Percentiles rank a stretch among this genome's conserved stretches.
phyloP scores from a whole-genome alignment of 2,888 invertebrate species.

The Nudaria mundana region DNA sequence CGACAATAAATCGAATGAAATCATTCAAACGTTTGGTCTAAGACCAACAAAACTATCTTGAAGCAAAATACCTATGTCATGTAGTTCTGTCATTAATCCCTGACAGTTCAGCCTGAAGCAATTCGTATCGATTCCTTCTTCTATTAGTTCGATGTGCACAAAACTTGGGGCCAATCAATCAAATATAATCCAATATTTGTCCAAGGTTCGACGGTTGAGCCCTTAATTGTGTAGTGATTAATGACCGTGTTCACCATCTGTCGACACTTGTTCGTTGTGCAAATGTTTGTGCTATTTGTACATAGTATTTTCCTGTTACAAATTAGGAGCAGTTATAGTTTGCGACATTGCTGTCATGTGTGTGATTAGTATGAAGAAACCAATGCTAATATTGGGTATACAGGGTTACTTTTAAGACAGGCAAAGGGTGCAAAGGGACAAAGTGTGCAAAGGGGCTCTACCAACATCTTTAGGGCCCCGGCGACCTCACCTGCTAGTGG shows the following conservation, averaged over 20 bases:
- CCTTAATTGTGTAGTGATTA: constrained; percentile 55
- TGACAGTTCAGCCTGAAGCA: constrained; percentile 28
- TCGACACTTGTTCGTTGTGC: constrained; percentile 38
- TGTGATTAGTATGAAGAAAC: neutral
- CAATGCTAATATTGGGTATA: too few relatives aligned
- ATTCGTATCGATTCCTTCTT: constrained; percentile 35
- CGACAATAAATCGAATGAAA: too few relatives aligned
- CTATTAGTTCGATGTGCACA: constrained; percentile 48
- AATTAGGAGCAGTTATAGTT: constrained; percentile 2
- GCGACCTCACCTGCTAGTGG: too few relatives aligned
- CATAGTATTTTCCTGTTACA: constrained; percentile 16
- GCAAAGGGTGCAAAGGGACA: too few relatives aligned
- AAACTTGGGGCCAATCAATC: constrained; percentile 61
- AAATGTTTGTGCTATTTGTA: constrained; percentile 38
- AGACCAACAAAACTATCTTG: constrained; percentile 1
- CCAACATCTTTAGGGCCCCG: too few relatives aligned
- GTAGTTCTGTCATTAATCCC: constrained; percentile 29
- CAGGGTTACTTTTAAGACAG: too few relatives aligned
- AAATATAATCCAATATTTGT: constrained; percentile 61
- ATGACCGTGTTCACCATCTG: constrained; percentile 37
- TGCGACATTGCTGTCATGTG: neutral
- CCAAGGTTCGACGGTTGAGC: constrained; percentile 38
- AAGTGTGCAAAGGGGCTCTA: too few relatives aligned
- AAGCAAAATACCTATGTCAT: constrained; percentile 11
- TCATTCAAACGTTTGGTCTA: too few relatives aligned